Base-by-base conservation (phyloP, 2,797 vertebrate species). In the Florisuga fusca region DNA sequence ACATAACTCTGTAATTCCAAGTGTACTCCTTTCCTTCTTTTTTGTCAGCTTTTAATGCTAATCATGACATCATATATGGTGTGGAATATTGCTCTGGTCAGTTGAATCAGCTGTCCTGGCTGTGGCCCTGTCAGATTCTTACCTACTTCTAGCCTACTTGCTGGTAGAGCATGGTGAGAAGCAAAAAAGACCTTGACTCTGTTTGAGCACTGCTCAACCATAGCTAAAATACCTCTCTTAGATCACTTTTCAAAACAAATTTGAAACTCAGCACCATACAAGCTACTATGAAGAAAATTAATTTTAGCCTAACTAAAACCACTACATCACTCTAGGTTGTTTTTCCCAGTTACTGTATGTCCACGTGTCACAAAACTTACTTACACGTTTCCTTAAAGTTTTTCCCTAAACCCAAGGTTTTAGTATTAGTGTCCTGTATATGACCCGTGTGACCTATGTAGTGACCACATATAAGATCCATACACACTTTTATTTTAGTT, bases 181-280 rank as follows among this genome's bases (percentile, higher is more conserved):
- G 5, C 27, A 57, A 8, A 51, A 71, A 41, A 88, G 6, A 4
- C 4, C 6, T 55, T 10, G 19, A 10, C 5, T 73, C 21, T 46
- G 3, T 54, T 10, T 55, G 23, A 59, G 25, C 15, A 7, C 51
- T 73, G 15, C 26, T 73, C 4, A 61, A 6, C 31, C 43, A 2
- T 10, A 50, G 7, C 1, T 0, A 61, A 61, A 73, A 54, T 3
- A 34, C 21, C 31, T 9, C 2, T 45, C 9, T 6, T 0, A 25
- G 66, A 43, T 12, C 31, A 5, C 3, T n/a, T 88, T 80, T 6
- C 36, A 62, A 9, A 1, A 12, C 7, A 72, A 72, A 68, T 50
- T 1, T 2, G 33, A 62, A 74, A 25, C 8, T 16, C 1, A 61
- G 5, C 0, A 4, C 4, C 9, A 27, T 17, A 27, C 8, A 0